Conservation (phyloP, 2,113 vertebrate species). For the Illadopsis cleaveri region DNA sequence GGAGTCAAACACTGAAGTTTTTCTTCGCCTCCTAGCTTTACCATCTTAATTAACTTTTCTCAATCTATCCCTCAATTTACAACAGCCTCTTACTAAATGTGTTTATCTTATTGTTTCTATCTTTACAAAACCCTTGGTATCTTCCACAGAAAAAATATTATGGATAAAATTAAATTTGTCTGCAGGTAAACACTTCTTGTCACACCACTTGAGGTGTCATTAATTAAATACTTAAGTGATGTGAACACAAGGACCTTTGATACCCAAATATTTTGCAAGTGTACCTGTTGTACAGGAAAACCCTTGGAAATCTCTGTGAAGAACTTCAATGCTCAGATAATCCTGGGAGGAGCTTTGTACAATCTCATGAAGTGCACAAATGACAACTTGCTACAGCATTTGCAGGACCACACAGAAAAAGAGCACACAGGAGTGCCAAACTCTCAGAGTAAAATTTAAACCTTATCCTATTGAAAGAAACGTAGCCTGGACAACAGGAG, state of each 20-base stretch:
- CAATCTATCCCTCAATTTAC: background rate
- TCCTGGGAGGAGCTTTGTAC: background rate
- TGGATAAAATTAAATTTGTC: background rate
- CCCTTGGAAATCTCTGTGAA: background rate
- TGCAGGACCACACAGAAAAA: background rate
- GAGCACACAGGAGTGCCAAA: background rate
- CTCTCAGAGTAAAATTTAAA: background rate
- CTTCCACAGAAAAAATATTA: background rate
- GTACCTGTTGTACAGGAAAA: background rate
- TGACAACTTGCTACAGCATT: accelerated
- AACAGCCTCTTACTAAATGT: background rate
- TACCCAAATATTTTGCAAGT: background rate
- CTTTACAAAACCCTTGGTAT: background rate
- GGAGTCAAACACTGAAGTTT: background rate
- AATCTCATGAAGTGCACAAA: background rate
- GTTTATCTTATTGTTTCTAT: background rate
- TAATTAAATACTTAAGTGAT: background rate
- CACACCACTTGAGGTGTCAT: background rate
- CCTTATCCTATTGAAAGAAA: background rate
- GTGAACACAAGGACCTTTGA: background rate
- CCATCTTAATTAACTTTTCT: too few relatives aligned
- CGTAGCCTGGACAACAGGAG: background rate
- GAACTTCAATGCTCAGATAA: background rate
- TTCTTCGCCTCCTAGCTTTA: too few relatives aligned
- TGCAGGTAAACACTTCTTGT: background rate